These are phyloP conservation scores for Aricia agestis DNA, from an alignment of 1,140 invertebrate genomes.

Conservation along the genomic window DNA sequence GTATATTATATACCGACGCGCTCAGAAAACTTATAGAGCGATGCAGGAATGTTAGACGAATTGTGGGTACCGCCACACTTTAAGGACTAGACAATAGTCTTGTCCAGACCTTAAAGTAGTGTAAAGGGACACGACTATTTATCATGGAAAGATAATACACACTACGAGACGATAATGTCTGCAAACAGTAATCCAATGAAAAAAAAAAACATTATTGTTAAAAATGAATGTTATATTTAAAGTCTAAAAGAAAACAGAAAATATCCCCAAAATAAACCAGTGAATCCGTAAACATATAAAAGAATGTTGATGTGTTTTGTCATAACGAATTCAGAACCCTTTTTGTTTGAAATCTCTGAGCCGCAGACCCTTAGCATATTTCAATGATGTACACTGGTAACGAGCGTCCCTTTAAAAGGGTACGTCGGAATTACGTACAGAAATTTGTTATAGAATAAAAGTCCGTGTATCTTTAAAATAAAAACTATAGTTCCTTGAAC, in stretches of 20 bases:
- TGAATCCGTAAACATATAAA: constrained; percentile 24
- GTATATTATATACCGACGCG: no score
- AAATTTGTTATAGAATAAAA: constrained; percentile 18
- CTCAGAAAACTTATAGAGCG: no score
- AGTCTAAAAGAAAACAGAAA: not conserved
- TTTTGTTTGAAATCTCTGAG: constrained; percentile 48
- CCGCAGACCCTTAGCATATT: constrained; percentile 46
- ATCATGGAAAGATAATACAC: no score
- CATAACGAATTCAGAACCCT: constrained; percentile 43
- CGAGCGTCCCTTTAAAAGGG: constrained; percentile 43
- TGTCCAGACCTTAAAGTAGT: no score
- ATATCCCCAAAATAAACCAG: constrained; percentile 13
- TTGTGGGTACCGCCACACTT: no score
- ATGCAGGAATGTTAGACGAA: no score
- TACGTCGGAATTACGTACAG: constrained; percentile 29
- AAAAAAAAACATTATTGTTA: no score
- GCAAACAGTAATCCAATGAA: no score
- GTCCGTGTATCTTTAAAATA: constrained; percentile 17
- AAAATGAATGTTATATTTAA: not conserved
- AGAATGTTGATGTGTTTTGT: constrained; percentile 43
- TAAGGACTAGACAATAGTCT: no score
- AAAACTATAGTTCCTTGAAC: constrained; percentile 28
- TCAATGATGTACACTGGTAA: constrained; percentile 49
- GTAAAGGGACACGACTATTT: no score
- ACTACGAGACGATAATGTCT: no score